Base-by-base conservation (phyloP, 2,888 invertebrate genomes). In the Diaprepes abbreviatus region DNA sequence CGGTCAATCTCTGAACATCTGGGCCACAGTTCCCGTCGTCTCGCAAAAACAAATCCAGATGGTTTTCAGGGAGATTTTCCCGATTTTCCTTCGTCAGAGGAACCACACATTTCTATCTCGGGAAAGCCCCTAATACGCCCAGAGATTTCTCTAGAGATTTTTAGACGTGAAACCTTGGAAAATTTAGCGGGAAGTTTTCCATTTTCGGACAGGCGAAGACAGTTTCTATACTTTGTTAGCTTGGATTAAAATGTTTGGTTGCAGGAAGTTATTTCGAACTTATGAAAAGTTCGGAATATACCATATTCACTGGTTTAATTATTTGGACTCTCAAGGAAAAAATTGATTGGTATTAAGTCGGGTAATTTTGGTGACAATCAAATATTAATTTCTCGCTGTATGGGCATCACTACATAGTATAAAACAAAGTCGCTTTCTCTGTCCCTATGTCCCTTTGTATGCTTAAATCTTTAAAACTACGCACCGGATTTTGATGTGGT, bases 1-100 rank as follows among this genome's bases (percentile, higher is more conserved):
- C n/a, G 58, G 58, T 43, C 58, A 58, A 40, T 58, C 58, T 31
- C 28, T 2, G 58, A 14, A 31, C 58, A 58, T 43, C 58, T 58
- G 58, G 43, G 10, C 31, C 43, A 17, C 28, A 31, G 43, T 40
- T 54, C 36, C 35, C 36, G 54, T 19, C 16, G 1, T n/a, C 58
- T 17, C 19, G 40, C 10, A 31, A 58, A 58, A 43, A 58, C 58
- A 58, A 58, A 58, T 58, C 58, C 58, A 58, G 24, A 43, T 58
- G 58, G 40, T 58, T 58, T 58, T 55, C 43, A 19, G 43, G 43
- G 43, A 58, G 58, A 58, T 58, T 58, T 58, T 40, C 57, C 19
- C 55, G 28, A 58, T 40, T 58, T 58, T 58, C 58, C 58, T 58
- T 58, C 58, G 24, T 58, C 58, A 58, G 58, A 58, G 58, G 58